Evolutionary conservation across 2,797 vertebrate species (phyloP).

Genomic region (Vireo griseus): DNA sequence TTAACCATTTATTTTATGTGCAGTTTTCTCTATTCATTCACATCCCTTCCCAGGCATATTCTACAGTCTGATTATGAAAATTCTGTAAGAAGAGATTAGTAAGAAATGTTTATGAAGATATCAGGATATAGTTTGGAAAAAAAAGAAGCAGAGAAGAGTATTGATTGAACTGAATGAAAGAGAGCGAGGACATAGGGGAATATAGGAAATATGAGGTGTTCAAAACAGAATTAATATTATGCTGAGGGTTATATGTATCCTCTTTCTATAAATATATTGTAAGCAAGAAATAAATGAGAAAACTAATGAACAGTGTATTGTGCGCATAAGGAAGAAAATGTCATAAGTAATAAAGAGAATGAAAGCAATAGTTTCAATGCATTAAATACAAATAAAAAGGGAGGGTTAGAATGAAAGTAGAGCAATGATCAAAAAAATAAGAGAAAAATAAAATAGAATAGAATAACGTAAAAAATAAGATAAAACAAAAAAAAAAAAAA

Average conservation of each 20-base stretch:
- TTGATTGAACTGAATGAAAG: background rate
- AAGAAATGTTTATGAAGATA: background rate
- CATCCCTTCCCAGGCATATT: background rate
- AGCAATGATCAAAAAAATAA: background rate
- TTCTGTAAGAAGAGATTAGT: background rate
- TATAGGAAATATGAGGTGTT: background rate
- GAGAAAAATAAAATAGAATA: background rate
- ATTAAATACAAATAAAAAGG: background rate
- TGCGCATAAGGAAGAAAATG: background rate
- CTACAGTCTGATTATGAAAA: background rate
- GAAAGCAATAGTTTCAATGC: background rate
- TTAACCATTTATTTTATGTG: background rate
- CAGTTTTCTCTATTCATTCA: background rate
- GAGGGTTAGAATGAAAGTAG: background rate
- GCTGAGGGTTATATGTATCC: background rate
- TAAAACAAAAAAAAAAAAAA: background rate
- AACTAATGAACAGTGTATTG: background rate
- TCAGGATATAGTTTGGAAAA: background rate
- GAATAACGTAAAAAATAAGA: background rate
- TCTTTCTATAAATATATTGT: background rate
- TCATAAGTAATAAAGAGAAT: background rate
- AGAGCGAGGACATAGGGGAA: background rate
- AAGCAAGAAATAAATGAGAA: background rate
- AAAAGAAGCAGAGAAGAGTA: background rate
- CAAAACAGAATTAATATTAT: conserved; percentile 12